Evolutionary conservation across 92 coral and sea anemone genomes (phyloP), one percentile per base, ranked within the genome.

Genomic region (Hydrozoanthus gracilis): DNA sequence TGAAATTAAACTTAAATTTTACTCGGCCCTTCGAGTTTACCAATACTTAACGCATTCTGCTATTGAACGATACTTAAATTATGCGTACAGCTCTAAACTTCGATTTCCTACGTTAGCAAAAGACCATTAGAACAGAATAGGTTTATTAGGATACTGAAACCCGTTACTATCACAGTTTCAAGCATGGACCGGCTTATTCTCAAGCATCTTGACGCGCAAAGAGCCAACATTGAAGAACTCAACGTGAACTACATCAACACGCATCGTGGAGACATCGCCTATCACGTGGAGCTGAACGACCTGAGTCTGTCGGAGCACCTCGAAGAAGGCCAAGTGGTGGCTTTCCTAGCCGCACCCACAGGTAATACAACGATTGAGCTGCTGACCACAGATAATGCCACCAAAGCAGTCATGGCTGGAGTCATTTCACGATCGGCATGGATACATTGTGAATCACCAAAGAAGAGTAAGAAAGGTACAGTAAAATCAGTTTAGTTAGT

Each of bases 271-370:
- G 99, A 96, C 88, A 96, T 96, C 69, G 99, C 99, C 4, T 96
- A 96, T 71, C 98, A 96, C 86, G 83, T 96, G 82, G 88, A 86
- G 66, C 91, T 96, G n/a, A 91, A 94, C 48, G 95, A 95, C 62
- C 88, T 88, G 46, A 90, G 93, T 54, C 62, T 84, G 72, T 82
- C 84, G 86, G 74, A 89, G 51, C 76, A 83, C 4, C 92, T 95
- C 16, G 73, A 88, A 80, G 99, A 96, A 84, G 99, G 99, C 14
- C 94, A 95, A 77, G 98, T 96, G 83, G 99, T 96, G 78, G 99
- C 96, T 15, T 96, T 96, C 73, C 95, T 93, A 74, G 91, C 98
- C 68, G 71, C 82, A 39, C 82, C 90, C 8, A 92, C 77, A 51
- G 99, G 99, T 65, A 56, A 76, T 16, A 95, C 99, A 10, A 88